Evolutionary conservation across 2,888 invertebrate genomes (phyloP).

Genomic region (Rhopalosiphum nymphaeae): DNA sequence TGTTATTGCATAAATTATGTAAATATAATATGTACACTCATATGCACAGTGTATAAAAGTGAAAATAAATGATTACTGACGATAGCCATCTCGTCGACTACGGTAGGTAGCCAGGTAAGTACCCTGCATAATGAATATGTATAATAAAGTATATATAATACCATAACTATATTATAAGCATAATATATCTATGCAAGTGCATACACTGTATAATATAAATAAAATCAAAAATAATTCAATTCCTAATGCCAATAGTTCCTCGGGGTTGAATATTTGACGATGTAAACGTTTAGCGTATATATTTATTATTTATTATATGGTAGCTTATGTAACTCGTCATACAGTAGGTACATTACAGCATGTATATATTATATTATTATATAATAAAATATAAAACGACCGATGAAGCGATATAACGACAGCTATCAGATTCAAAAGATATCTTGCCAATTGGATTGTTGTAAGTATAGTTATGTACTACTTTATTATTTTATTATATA

Average conservation of each 20-base stretch:
- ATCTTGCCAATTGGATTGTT: not conserved
- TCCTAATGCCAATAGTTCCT: not conserved
- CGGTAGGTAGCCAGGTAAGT: not conserved
- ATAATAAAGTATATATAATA: not conserved
- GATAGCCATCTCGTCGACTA: not conserved
- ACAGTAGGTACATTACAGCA: not conserved
- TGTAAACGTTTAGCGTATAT: not conserved
- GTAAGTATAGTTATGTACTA: not conserved
- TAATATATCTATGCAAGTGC: not conserved
- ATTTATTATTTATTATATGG: not conserved
- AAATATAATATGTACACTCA: not conserved
- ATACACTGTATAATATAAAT: not conserved
- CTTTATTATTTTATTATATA: too few species aligned
- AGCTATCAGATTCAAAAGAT: not conserved
- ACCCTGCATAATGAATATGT: not conserved
- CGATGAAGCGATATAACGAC: not conserved
- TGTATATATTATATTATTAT: not conserved
- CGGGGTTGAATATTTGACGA: not conserved
- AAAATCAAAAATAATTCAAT: not conserved
- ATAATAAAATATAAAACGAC: not conserved
- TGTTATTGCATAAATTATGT: not conserved
- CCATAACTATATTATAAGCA: not conserved
- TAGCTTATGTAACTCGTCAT: not conserved
- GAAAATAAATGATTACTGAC: not conserved
- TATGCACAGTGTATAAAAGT: not conserved